phyloP scores from a whole-genome alignment of 2,113 vertebrate species.

The Irena cyanogastra region DNA sequence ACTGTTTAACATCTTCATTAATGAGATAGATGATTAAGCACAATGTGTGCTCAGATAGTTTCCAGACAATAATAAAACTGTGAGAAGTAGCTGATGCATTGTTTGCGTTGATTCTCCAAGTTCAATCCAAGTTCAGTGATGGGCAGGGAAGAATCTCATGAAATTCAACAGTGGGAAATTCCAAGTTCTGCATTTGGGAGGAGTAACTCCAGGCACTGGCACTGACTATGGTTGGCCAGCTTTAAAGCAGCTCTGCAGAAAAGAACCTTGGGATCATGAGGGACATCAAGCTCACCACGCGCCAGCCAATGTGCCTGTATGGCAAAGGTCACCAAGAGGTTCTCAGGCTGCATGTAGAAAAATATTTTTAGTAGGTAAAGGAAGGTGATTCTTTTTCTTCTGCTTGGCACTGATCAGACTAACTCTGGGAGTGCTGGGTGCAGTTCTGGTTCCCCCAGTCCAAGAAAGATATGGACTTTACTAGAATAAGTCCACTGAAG shows the following conservation, averaged over 20 bases:
- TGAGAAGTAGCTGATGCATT: background rate
- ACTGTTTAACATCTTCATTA: background rate
- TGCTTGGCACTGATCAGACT: background rate
- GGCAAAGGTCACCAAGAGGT: background rate
- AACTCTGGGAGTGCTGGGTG: background rate
- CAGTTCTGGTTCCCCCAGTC: background rate
- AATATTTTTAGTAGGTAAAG: background rate
- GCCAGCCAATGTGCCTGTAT: accelerated
- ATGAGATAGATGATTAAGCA: background rate
- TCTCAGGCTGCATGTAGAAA: background rate
- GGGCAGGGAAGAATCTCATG: background rate
- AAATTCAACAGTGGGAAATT: background rate
- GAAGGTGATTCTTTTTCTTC: background rate
- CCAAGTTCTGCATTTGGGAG: background rate
- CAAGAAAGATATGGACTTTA: background rate
- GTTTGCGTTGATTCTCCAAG: background rate
- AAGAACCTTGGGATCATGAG: background rate
- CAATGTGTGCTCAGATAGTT: background rate
- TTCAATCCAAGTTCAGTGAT: background rate
- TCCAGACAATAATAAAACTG: background rate
- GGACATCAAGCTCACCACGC: accelerated
- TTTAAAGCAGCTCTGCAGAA: background rate
- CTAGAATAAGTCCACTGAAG: background rate
- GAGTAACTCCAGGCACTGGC: background rate
- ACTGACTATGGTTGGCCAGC: accelerated